Evolutionary conservation across 2,797 vertebrate species (phyloP), one percentile per base, ranked within the genome.

Genomic region (Pelodytes ibericus): DNA sequence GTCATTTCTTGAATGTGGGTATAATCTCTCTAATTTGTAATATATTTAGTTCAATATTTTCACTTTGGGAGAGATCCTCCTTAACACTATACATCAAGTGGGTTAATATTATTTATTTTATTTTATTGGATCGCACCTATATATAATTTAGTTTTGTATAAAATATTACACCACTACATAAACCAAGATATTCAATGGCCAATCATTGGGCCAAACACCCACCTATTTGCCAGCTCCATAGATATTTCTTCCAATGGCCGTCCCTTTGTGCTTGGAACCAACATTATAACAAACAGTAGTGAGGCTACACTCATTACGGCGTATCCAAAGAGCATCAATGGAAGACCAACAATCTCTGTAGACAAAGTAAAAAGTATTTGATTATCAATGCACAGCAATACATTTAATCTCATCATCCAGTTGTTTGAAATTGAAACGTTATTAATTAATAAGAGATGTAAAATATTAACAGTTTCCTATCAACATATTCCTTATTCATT

Each of bases 181-280:
- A n/a, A n/a, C n/a, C n/a, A n/a, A n/a, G n/a, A n/a, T n/a, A n/a
- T n/a, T n/a, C n/a, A n/a, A n/a, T n/a, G n/a, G n/a, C n/a, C n/a
- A n/a, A n/a, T n/a, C n/a, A n/a, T n/a, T n/a, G n/a, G n/a, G n/a
- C n/a, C 8, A 15, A 1, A n/a, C 83, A 92, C 91, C 89, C 87
- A 93, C 92, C 91, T 91, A 88, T 94, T 94, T 16, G 95, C 94
- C 60, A 99, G 89, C 78, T 97, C 93, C 89, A 91, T 90, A 7
- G 96, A 98, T 87, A 99, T 98, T 84, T 98, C 94, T 85, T 99
- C 97, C 87, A 99, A 89, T 2, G 95, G 92, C 36, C 89, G 89
- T 70, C 96, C 96, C 83, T 95, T 97, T 2, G 96, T 99, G 87
- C 98, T 94, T 0, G 96, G 96, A 76, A 99, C 89, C 82, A 93